Base-by-base conservation (phyloP, 2,888 invertebrate genomes). In the Steinernema carpocapsae region DNA sequence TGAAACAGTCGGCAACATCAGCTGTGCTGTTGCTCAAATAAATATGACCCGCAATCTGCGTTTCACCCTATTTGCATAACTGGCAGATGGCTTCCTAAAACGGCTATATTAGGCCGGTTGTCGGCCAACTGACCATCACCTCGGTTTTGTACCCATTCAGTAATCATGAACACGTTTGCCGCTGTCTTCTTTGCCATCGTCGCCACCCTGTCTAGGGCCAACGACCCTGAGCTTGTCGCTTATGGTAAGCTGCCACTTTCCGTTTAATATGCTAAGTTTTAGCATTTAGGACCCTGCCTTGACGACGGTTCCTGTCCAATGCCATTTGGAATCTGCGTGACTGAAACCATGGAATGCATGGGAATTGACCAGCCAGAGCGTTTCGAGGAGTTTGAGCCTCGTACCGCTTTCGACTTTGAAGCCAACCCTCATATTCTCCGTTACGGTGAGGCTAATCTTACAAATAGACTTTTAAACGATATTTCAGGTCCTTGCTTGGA, bases 231-330 rank as follows among this genome's bases (percentile, higher is more conserved):
- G 52, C 24, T 52, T n/a, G 24, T 52, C 52, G 52, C 52, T 24
- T 52, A 52, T 24, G 52, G 52, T 52, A 52, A 24, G 52, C 10
- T 43, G 43, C 7, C 43, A 17, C 3, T 14, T 3, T 48, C 6
- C 14, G 4, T 17, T 14, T 48, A n/a, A 14, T 3, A 48, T 48
- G n/a, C 48, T n/a, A 4, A 14, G 3, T 48, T n/a, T 48, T 48
- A 14, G 48, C 3, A n/a, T 48, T 64, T 37, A 64, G 64, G 64
- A 29, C 64, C 64, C 17, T 64, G 64, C 19, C 64, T 64, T 32
- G 64, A 64, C 19, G 64, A 64, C 32, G 64, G 64, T 1, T 64
- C 64, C 17, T 64, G 64, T 37, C 64, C 64, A 1, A 64, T 64
- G 64, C 64, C 64, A 7, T 26, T 64, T 10, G 64, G 64, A 1